A percentile compares a stretch with the other conserved stretches of the same genome.
Evolutionary conservation across 2,888 invertebrate genomes (phyloP).

Genomic region (Ectemnius lituratus): DNA sequence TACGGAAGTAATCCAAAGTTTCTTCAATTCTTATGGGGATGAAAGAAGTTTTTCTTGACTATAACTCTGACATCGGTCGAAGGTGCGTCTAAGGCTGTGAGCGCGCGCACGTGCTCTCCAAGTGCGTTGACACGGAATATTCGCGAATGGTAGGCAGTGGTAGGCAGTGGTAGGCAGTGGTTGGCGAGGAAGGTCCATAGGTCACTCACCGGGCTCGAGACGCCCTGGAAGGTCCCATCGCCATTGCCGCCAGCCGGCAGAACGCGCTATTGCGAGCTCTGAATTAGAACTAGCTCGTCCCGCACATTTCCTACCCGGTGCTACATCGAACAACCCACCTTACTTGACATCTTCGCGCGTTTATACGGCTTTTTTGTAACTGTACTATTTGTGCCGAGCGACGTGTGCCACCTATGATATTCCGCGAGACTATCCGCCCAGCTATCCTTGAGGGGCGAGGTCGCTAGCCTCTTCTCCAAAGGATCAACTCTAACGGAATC

Average conservation of each 20-base stretch:
- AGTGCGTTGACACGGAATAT: constrained; percentile 66
- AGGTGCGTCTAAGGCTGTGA: constrained; percentile 27
- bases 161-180: no score
- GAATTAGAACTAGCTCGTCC: no score
- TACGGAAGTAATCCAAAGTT: no score
- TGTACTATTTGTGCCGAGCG: no score
- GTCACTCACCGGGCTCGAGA: constrained; percentile 63
- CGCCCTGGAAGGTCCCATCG: no score
- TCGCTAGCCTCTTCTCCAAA: constrained; percentile 19
- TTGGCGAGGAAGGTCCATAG: constrained; percentile 43
- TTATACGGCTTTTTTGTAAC: no score
- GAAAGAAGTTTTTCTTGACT: constrained; percentile 28
- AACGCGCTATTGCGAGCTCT: background rate
- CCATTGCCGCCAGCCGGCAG: background rate
- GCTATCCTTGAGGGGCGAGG: constrained; percentile 51
- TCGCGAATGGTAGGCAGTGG: constrained; percentile 43
- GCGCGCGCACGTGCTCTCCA: constrained; percentile 33
- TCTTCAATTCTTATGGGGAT: background rate
- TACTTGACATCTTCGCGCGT: no score
- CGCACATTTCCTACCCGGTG: no score
- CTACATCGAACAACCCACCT: no score
- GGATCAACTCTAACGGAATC: constrained; percentile 57
- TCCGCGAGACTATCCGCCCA: no score
- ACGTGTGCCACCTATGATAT: no score
- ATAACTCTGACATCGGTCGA: constrained; percentile 15